These are phyloP conservation scores for Columba livia DNA, from an alignment of 2,113 vertebrate genomes.

Conservation along the genomic window DNA sequence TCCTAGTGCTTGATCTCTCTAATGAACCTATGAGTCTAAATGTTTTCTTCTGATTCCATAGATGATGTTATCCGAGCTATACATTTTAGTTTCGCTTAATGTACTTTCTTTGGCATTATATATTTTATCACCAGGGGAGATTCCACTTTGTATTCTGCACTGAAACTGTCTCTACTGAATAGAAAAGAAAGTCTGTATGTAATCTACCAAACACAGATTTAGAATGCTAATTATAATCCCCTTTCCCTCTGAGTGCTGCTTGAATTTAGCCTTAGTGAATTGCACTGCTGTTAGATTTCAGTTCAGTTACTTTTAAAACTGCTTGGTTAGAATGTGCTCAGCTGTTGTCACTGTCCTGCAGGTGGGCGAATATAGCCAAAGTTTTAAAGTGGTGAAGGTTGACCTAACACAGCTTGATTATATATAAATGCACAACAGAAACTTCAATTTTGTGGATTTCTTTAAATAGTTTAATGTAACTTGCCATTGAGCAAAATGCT, in stretches of 20 bases:
- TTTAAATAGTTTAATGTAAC: not conserved
- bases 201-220: not conserved
- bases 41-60: not conserved
- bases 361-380: not conserved
- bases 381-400: not conserved
- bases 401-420: not conserved
- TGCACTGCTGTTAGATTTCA: not conserved
- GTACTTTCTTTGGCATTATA: not conserved
- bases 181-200: not conserved
- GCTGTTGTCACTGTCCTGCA: not conserved
- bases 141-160: not conserved
- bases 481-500: not conserved
- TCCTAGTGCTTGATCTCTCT: not conserved
- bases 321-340: not conserved
- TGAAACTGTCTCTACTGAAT: not conserved
- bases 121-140: not conserved
- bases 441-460: not conserved
- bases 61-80: not conserved
- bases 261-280: not conserved
- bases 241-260: not conserved
- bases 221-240: constrained; percentile 9
- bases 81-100: not conserved
- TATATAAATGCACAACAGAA: not conserved
- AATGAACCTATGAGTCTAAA: not conserved
- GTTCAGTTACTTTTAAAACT: not conserved